Conservation (phyloP, 2,797 vertebrate genomes). For the Ambastaia sidthimunki region DNA sequence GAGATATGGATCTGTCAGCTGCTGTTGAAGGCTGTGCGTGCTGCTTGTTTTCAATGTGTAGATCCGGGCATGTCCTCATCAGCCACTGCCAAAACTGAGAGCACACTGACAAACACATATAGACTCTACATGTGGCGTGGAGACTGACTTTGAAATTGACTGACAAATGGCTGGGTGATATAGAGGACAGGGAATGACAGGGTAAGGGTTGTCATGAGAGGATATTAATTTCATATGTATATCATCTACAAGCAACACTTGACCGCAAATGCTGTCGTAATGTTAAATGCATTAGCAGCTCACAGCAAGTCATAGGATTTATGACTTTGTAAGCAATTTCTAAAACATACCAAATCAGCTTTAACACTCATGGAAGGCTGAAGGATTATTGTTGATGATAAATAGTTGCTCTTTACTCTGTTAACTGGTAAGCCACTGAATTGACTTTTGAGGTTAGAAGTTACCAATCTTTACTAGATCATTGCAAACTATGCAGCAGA, state of each 20-base stretch:
- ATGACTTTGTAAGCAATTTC: constrained; percentile 3
- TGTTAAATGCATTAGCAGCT: constrained; percentile 15
- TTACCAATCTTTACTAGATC: constrained; percentile 26
- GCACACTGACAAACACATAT: constrained; percentile 25
- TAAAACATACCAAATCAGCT: constrained; percentile 8
- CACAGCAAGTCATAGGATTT: neutral
- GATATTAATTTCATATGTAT: constrained; percentile 9
- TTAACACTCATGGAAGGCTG: constrained; percentile 1
- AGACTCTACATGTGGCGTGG: neutral
- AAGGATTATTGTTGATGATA: constrained; percentile 29
- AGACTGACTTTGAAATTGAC: neutral
- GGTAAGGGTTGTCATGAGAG: neutral
- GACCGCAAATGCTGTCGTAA: neutral
- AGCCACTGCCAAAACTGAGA: constrained; percentile 25
- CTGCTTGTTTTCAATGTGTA: constrained; percentile 40
- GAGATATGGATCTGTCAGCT: constrained; percentile 22
- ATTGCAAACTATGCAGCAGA: constrained; percentile 34
- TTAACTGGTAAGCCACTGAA: constrained; percentile 44
- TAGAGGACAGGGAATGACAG: neutral
- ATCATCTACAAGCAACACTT: constrained; percentile 11
- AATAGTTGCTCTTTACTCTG: constrained; percentile 25
- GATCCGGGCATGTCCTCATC: constrained; percentile 51
- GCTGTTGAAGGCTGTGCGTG: constrained; percentile 44
- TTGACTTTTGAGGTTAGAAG: constrained; percentile 38
- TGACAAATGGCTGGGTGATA: constrained; percentile 12